phyloP scores from a whole-genome alignment of 2,113 vertebrate genomes.

The Typhlomys cinereus region DNA sequence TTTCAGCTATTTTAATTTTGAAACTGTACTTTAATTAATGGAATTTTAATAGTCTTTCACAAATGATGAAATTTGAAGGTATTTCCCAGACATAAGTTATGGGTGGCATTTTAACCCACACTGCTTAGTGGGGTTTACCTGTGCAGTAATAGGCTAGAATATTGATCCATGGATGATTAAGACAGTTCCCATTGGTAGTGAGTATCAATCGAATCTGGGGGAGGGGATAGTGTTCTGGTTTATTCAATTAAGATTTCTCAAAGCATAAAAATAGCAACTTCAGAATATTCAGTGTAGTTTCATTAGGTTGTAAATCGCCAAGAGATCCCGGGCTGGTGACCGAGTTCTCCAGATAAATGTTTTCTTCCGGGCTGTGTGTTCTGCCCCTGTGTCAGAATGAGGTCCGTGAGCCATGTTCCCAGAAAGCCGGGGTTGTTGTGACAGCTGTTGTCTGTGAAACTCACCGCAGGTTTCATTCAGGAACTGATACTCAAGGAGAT shows the following conservation, averaged over 20 bases:
- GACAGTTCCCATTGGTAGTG: neutral
- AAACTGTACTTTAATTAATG: neutral
- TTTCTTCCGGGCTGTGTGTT: neutral
- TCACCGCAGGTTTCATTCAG: neutral
- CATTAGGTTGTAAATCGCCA: neutral
- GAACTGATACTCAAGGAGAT: neutral
- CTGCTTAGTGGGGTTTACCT: neutral
- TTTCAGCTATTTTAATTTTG: constrained; percentile 32
- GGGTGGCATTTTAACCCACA: neutral
- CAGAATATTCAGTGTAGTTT: neutral
- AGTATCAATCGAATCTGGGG: neutral
- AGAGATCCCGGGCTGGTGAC: neutral
- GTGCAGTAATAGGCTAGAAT: neutral
- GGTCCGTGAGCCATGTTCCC: neutral
- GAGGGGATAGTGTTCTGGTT: neutral
- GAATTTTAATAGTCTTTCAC: neutral
- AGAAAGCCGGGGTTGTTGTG: neutral
- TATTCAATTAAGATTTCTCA: neutral
- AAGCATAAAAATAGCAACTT: neutral
- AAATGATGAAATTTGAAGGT: constrained; percentile 9
- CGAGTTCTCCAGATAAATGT: neutral
- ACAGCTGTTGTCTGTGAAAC: neutral
- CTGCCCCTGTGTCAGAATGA: neutral
- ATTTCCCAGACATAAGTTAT: neutral
- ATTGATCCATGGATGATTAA: neutral